Evolutionary conservation across 2,113 vertebrate genomes (phyloP), one percentile per base, ranked within the genome.

Genomic region (Empidonax traillii): DNA sequence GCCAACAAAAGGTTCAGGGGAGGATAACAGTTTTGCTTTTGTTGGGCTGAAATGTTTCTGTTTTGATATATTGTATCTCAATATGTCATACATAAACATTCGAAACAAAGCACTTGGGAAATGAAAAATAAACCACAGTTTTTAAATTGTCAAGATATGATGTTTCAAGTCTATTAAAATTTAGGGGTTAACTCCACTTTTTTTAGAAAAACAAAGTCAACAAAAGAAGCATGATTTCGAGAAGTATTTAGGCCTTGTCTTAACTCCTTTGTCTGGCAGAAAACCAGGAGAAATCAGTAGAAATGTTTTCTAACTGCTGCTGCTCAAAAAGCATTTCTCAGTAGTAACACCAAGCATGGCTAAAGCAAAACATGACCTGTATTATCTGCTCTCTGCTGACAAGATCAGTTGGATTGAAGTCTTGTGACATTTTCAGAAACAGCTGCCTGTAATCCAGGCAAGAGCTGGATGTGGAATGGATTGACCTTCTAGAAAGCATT

Each of bases 201-300:
- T 58, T 80, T 21, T 30, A 11, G 37, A 53, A 20, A 66, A 49
- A 35, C 1, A 59, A 46, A 71, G 39, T 7, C 19, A 61, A 22
- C 13, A 63, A 66, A 83, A 46, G 21, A 16, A 0, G 0, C 1
- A 3, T 23, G 7, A 71, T 28, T 78, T 47, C 35, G 6, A 47
- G 37, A 37, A 39, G 2, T 14, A 49, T 9, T 51, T 51, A 39
- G 14, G 67, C 28, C 8, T 58, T 73, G 11, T 18, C 17, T 44
- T 47, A 81, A 85, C 13, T 20, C 4, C 4, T 20, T 65, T 43
- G 0, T 55, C 35, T n/a, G 8, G 5, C 41, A 66, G 33, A 52
- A 90, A 85, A 47, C 0, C n/a, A 66, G 6, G 15, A 47, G 14
- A 87, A 77, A 14, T 49, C 51, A 53, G 8, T 21, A 67, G 12